A percentile compares a stretch with the other conserved stretches of the same genome.
Evolutionary conservation across 2,888 invertebrate genomes (phyloP).

Genomic region (Eudasyphora cyanicolor): DNA sequence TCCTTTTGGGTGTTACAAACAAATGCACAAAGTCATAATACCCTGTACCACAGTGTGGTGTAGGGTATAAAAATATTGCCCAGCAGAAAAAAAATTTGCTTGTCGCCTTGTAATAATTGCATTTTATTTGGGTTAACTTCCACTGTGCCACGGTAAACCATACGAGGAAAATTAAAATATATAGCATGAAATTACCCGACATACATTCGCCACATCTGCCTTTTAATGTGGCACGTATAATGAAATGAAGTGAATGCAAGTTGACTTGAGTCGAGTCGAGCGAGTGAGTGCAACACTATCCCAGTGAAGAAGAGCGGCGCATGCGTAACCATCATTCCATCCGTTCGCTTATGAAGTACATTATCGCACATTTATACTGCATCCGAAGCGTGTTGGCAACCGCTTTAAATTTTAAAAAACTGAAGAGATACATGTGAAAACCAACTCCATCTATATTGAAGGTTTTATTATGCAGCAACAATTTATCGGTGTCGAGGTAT

Average conservation of each 20-base stretch:
- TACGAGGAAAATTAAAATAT: not conserved
- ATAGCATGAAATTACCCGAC: not conserved
- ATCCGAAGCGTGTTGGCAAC: not conserved
- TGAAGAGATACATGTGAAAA: not conserved
- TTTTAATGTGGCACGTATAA: not conserved
- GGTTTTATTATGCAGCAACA: not conserved
- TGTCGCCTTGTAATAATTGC: no score
- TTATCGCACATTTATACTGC: not conserved
- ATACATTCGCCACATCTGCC: constrained; percentile 21
- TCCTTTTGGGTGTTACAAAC: no score
- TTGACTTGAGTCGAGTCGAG: constrained; percentile 5
- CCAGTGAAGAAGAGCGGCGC: not conserved
- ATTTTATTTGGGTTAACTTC: no score
- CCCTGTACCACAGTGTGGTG: no score
- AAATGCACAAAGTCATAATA: no score
- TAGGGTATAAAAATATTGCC: no score
- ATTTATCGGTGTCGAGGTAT: not conserved
- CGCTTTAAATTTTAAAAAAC: not conserved
- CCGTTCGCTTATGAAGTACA: not conserved
- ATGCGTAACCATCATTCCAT: constrained; percentile 22
- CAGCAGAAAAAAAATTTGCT: no score
- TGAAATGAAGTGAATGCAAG: not conserved
- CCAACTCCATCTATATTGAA: not conserved
- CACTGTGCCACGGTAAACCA: no score
- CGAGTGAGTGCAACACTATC: not conserved